Percentiles rank a stretch among this genome's conserved stretches.
phyloP scores from a whole-genome alignment of 2,888 invertebrate species.

The Eupsilia transversa region DNA sequence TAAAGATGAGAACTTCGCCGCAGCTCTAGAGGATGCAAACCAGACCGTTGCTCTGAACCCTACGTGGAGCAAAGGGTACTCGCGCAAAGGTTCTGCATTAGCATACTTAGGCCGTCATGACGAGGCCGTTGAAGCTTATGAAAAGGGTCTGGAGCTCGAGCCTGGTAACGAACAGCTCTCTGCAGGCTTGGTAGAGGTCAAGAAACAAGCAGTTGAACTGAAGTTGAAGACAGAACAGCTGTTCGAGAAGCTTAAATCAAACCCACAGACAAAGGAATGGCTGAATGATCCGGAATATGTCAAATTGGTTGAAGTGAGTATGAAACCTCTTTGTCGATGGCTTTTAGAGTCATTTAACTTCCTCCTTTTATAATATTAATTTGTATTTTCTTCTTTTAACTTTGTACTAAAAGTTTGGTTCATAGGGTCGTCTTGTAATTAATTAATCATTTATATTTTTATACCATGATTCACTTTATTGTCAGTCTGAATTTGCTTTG shows the following conservation, averaged over 20 bases:
- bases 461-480: conserved; percentile 1
- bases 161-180: conserved; percentile 93
- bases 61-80: conserved; percentile 97
- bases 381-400: not conserved
- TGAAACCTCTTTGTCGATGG: not conserved
- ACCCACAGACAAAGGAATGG: conserved; percentile 93
- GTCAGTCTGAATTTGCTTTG: not conserved
- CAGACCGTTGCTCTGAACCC: conserved; percentile 95
- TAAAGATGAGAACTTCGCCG: conserved; percentile 93
- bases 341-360: not conserved
- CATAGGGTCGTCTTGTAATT: not conserved
- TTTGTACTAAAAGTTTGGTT: not conserved
- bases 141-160: conserved; percentile 92
- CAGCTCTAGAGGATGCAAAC: conserved; percentile 96
- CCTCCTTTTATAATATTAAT: not conserved
- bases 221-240: conserved; percentile 78
- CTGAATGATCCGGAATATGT: conserved; percentile 94
- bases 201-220: conserved; percentile 76
- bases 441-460: not conserved
- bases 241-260: conserved; percentile 91
- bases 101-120: conserved; percentile 93
- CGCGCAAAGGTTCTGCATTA: conserved; percentile 96
- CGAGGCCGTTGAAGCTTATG: conserved; percentile 94
- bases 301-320: conserved; percentile 89
- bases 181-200: conserved; percentile 92